These are phyloP conservation scores for Oxystoma pomonae DNA, from an alignment of 2,888 invertebrate genomes.

Conservation along the genomic window DNA sequence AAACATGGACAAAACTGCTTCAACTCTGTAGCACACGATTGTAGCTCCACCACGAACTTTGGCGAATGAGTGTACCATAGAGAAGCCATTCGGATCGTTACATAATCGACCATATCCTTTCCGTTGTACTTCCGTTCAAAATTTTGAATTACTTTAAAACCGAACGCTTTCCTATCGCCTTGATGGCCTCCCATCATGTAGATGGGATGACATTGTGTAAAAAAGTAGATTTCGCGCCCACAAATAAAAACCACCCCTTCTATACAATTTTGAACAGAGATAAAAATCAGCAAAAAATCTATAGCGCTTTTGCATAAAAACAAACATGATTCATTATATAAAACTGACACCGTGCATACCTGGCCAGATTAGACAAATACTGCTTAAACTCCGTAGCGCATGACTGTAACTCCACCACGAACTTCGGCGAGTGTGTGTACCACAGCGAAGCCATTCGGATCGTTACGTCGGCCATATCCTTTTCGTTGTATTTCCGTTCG, in stretches of 20 bases:
- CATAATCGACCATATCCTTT: conserved; percentile 35
- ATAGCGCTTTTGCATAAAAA: no score
- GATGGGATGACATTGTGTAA: no score
- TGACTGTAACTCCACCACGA: conserved; percentile 79
- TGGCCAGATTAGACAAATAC: conserved; percentile 78
- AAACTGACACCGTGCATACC: no score
- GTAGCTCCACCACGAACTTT: conserved; percentile 73
- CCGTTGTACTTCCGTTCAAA: conserved; percentile 31
- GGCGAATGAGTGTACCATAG: conserved; percentile 94
- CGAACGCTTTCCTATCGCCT: conserved; percentile 49
- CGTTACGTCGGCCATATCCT: conserved; percentile 40
- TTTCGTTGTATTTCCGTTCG: conserved; percentile 20
- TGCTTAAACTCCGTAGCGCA: conserved; percentile 90
- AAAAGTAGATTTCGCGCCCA: no score
- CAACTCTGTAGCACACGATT: conserved; percentile 86
- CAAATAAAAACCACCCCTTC: no score
- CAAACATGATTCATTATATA: no score
- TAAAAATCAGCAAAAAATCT: no score
- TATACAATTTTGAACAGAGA: no score
- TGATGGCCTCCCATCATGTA: conserved; percentile 43
- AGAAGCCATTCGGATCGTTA: conserved; percentile 70
- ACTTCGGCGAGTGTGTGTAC: conserved; percentile 88
- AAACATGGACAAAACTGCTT: no score
- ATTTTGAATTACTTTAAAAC: conserved; percentile 50
- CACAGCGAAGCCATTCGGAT: conserved; percentile 84